Conservation (phyloP, 53 echinoderm and acorn worm genomes). For the Stichopus horrens region DNA sequence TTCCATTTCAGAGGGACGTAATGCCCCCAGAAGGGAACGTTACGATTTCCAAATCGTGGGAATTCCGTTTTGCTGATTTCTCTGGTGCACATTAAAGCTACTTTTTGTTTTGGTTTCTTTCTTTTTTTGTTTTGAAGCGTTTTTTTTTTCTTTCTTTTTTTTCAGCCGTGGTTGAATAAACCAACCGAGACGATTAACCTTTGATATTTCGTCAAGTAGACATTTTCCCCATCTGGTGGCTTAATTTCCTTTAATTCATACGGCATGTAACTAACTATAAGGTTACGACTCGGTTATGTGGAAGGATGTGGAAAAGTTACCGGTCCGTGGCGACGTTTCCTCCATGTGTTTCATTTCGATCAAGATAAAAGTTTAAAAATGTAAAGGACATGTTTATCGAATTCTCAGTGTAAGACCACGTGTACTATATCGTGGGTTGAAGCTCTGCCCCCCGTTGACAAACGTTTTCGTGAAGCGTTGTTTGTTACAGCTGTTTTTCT, state of each 20-base stretch:
- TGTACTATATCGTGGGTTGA: no score
- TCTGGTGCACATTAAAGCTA: not conserved
- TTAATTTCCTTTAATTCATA: slow-evolving; percentile 27
- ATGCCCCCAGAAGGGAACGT: not conserved
- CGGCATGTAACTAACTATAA: slow-evolving; percentile 21
- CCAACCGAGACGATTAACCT: slow-evolving; percentile 25
- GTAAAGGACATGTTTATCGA: no score
- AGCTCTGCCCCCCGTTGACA: no score
- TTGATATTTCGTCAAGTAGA: slow-evolving; percentile 11
- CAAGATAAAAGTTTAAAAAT: no score
- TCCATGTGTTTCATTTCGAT: not conserved
- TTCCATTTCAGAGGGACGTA: not conserved
- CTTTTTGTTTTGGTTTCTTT: not conserved
- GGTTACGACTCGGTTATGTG: not conserved
- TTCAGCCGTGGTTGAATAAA: not conserved
- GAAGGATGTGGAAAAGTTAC: not conserved
- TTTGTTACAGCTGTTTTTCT: no score
- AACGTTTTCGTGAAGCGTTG: no score
- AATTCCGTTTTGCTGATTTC: slow-evolving; percentile 17
- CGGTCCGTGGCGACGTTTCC: not conserved
- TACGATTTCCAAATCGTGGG: slow-evolving; percentile 34
- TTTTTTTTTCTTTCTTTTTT: no score
- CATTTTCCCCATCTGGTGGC: slow-evolving; percentile 31
- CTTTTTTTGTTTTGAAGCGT: no score
- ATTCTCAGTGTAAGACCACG: no score